Conservation (phyloP, 1,140 invertebrate genomes). For the Potamilus streckersoni region DNA sequence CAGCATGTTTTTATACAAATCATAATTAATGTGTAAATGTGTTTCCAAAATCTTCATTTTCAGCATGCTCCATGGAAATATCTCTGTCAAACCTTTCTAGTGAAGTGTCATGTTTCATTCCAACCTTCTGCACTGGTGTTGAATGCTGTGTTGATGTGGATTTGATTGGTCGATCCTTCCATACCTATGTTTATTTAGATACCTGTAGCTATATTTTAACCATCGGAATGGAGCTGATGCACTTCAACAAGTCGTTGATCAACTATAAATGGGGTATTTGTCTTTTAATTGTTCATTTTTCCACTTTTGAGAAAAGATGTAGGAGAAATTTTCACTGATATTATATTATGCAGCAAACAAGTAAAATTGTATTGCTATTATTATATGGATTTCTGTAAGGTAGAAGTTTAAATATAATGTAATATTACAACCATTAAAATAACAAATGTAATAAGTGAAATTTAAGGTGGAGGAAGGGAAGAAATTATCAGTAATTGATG, state of each 20-base stretch:
- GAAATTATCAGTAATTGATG: no score
- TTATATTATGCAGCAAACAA: no score
- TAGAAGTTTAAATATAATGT: no score
- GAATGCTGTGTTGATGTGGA: conserved; percentile 15
- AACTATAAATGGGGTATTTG: conserved; percentile 15
- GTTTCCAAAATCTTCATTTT: background rate
- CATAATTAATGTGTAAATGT: background rate
- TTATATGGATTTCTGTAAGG: no score
- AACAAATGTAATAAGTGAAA: no score
- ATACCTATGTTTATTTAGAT: conserved; percentile 4
- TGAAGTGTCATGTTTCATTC: conserved; percentile 9
- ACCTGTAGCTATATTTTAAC: conserved; percentile 2
- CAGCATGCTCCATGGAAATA: conserved; percentile 12
- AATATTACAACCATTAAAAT: no score
- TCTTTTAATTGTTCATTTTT: no score
- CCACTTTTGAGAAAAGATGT: no score
- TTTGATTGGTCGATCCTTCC: background rate
- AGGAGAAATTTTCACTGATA: no score
- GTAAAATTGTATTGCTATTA: no score
- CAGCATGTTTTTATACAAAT: background rate
- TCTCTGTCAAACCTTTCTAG: conserved; percentile 10
- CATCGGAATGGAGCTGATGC: conserved; percentile 15
- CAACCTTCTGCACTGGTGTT: background rate
- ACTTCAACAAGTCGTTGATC: conserved; percentile 1
- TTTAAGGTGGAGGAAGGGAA: no score